phyloP scores from a whole-genome alignment of 2,888 invertebrate species.

The Lagria hirta region DNA sequence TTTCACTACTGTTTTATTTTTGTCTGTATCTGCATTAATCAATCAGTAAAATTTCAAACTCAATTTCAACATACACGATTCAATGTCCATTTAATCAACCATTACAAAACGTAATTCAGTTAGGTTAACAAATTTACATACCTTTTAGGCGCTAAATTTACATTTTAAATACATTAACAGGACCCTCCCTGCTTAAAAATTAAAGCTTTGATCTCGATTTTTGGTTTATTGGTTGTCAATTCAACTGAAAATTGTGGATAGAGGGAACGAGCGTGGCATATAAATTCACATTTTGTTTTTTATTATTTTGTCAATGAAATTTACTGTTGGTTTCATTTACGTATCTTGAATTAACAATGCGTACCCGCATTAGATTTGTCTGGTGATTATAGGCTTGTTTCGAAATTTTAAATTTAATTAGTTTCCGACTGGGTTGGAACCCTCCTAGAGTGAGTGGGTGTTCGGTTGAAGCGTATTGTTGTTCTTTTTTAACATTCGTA shows the following conservation, averaged over 20 bases:
- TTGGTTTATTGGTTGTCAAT: slow-evolving; percentile 8
- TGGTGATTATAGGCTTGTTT: slow-evolving; percentile 12
- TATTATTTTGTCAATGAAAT: too few species aligned
- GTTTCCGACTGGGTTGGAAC: too few species aligned
- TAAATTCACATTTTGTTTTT: too few species aligned
- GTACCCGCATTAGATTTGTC: slow-evolving; percentile 17
- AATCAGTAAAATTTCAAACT: slow-evolving; percentile 10
- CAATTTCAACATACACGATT: slow-evolving; percentile 17
- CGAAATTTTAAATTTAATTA: slow-evolving; percentile 14
- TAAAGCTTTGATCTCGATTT: slow-evolving; percentile 6
- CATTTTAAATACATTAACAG: slow-evolving; percentile 21
- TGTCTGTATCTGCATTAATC: slow-evolving; percentile 10
- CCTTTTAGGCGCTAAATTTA: slow-evolving; percentile 20
- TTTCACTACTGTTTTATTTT: slow-evolving; percentile 9
- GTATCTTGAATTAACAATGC: slow-evolving; percentile 8
- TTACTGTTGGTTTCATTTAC: too few species aligned
- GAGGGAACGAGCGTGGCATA: too few species aligned
- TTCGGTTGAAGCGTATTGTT: too few species aligned
- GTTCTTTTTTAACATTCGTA: too few species aligned
- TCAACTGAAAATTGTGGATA: neutral
- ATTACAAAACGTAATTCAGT: slow-evolving; percentile 26
- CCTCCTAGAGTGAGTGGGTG: too few species aligned
- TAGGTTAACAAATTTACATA: slow-evolving; percentile 20
- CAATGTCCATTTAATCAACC: slow-evolving; percentile 20
- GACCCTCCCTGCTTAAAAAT: slow-evolving; percentile 6